phyloP scores from a whole-genome alignment of 2,888 invertebrate species.

The Dione vanillae region DNA sequence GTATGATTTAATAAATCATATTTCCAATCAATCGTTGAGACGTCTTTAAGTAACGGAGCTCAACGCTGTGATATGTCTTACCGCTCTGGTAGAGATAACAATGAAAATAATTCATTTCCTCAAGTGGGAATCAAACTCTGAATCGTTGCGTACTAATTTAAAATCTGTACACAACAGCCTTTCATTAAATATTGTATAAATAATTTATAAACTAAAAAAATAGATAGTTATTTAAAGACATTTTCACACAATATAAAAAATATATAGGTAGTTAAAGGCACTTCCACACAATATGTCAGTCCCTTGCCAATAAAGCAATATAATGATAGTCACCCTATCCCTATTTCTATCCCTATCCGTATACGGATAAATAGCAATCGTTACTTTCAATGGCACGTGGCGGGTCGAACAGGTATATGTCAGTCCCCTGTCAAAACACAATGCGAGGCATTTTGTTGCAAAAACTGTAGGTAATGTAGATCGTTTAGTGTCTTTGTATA shows the following conservation, averaged over 20 bases:
- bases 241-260: constrained; percentile 7
- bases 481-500: background rate
- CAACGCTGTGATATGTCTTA: too few species aligned
- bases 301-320: constrained; percentile 27
- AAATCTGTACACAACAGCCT: too few species aligned
- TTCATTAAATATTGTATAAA: background rate
- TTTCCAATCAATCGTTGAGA: too few species aligned
- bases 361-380: constrained; percentile 34
- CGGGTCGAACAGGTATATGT: constrained; percentile 34
- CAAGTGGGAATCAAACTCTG: too few species aligned
- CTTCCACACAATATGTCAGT: constrained; percentile 18
- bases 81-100: too few species aligned
- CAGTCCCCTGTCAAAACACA: constrained; percentile 37
- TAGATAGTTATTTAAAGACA: constrained; percentile 8
- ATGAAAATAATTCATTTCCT: too few species aligned
- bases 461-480: constrained; percentile 28
- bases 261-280: constrained; percentile 3
- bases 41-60: too few species aligned
- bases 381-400: constrained; percentile 27
- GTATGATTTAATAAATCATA: too few species aligned
- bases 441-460: constrained; percentile 27
- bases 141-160: too few species aligned
- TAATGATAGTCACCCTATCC: constrained; percentile 22
- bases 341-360: constrained; percentile 8
- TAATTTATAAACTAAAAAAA: background rate